Conservation (phyloP, 2,888 invertebrate genomes). For the Bimastos eiseni region DNA sequence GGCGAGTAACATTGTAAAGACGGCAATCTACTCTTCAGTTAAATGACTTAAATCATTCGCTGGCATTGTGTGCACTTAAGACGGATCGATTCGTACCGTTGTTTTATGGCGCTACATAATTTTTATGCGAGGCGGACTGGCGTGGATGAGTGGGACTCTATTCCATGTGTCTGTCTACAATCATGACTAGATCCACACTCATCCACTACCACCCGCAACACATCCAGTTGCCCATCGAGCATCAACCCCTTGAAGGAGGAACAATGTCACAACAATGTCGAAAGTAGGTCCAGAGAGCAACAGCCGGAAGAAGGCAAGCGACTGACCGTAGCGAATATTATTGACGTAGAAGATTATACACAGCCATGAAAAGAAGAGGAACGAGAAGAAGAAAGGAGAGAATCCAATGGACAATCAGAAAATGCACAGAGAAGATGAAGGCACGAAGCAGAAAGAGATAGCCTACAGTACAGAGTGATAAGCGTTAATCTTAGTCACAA, state of each 20-base stretch:
- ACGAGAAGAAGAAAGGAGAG: neutral
- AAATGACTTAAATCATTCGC: neutral
- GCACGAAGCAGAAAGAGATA: too few relatives aligned
- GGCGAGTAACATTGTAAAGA: neutral
- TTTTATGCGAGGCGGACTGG: neutral
- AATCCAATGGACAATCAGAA: neutral
- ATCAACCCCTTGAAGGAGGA: too few relatives aligned
- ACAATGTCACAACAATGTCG: neutral
- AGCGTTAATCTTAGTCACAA: too few relatives aligned
- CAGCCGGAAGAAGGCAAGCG: neutral
- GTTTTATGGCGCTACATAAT: neutral
- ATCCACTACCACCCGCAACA: constrained; percentile 17
- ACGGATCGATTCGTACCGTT: neutral
- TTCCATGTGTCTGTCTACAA: neutral
- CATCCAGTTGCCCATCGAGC: neutral
- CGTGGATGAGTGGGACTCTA: constrained; percentile 22
- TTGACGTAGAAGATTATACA: neutral
- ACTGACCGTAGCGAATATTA: neutral
- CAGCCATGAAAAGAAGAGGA: neutral
- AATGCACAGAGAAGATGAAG: neutral
- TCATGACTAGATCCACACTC: constrained; percentile 26
- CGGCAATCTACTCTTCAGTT: neutral
- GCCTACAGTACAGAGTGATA: too few relatives aligned
- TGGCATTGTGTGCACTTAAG: neutral
- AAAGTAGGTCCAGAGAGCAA: too few relatives aligned